Evolutionary conservation across 2,888 invertebrate genomes (phyloP), one percentile per base, ranked within the genome.

Genomic region (Chironomus tentans): DNA sequence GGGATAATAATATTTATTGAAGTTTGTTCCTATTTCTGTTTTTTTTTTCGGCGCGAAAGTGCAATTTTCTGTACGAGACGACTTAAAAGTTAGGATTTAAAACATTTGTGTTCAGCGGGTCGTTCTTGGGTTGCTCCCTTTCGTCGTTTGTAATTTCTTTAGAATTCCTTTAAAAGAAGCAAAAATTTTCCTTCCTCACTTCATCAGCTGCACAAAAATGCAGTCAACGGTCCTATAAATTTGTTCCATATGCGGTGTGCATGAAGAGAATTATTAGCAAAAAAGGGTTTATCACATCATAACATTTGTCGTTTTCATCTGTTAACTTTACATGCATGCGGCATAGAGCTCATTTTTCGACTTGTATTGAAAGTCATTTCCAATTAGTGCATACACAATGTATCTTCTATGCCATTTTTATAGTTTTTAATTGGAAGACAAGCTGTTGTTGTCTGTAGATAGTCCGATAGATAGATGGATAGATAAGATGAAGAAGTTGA

Each of bases 1-100:
- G 65, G 65, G 65, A 13, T 22, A 65, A 24, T 24, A 21, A 65
- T 38, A 38, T 21, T 65, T 21, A 65, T 65, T 24, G 65, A 65
- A 65, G n/a, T 24, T 15, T 56, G n/a, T 24, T 15, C 15, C 15
- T 15, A 56, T 3, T 28, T 4, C 5, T 28, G 4, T 28, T 28
- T 1, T 22, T 28, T 62, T 62, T 74, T 72, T 74, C 15, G 74
- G 74, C 74, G 74, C 74, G 74, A 74, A 72, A 74, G 48, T 50
- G 62, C 70, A 70, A 24, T 22, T 70, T 48, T 13, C n/a, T 56
- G 56, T n/a, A 56, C 15, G n/a, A 56, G 56, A 56, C 56, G 18
- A 56, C n/a, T 18, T 56, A 1, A n/a, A 56, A n/a, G 15, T 56
- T 56, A 15, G 56, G 56, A 56, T n/a, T n/a, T n/a, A 50, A 28